Conservation (phyloP, 2,888 invertebrate genomes). For the Ariolimax columbianus region DNA sequence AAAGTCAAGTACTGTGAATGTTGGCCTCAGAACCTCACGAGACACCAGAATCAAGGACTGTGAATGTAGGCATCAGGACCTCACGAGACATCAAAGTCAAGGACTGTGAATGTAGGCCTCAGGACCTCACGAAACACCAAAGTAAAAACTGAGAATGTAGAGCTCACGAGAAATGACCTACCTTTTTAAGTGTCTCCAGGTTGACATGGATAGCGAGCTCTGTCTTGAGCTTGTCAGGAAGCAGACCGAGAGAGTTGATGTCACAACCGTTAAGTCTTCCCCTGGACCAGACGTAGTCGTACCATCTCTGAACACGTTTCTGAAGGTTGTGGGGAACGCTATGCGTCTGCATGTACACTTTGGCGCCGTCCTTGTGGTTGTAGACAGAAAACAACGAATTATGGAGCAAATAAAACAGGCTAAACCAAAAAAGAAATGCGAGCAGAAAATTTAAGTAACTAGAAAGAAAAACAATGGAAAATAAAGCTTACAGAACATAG, state of each 20-base stretch:
- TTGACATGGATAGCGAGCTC: conserved; percentile 98
- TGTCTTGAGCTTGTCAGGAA: conserved; percentile 97
- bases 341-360: conserved; percentile 97
- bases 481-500: no score
- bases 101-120: no score
- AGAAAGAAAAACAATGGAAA: no score
- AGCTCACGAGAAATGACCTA: no score
- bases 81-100: no score
- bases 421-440: neutral
- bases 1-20: no score
- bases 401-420: neutral
- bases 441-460: neutral
- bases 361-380: conserved; percentile 88
- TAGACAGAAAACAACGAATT: neutral
- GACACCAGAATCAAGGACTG: no score
- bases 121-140: no score
- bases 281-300: conserved; percentile 98
- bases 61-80: no score
- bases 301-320: conserved; percentile 95
- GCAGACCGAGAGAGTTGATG: conserved; percentile 93
- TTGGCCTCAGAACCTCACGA: no score
- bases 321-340: conserved; percentile 98
- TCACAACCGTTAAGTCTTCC: conserved; percentile 97
- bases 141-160: no score
- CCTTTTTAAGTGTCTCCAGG: conserved; percentile 95